phyloP scores from a whole-genome alignment of 2,113 vertebrate genomes.

The Entomyzon cyanotis region DNA sequence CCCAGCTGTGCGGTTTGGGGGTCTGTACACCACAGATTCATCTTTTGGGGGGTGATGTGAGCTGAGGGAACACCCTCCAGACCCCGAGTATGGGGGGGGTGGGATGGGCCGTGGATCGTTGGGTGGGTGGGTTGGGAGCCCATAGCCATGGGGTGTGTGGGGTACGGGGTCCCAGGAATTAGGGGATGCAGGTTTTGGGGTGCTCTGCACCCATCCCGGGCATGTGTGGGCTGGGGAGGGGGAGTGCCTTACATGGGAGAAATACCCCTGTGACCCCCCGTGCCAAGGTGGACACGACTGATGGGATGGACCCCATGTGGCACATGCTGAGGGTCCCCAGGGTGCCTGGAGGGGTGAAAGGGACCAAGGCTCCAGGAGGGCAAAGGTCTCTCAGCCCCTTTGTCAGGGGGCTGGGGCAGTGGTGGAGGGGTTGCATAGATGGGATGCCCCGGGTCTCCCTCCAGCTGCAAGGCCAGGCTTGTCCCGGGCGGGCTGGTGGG shows the following conservation, averaged over 20 bases:
- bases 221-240: not conserved
- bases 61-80: not conserved
- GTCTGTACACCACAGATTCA: not conserved
- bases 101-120: fast-evolving
- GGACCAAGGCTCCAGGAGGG: too few relatives aligned
- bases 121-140: not conserved
- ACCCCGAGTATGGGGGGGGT: fast-evolving
- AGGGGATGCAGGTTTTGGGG: not conserved
- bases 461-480: not conserved
- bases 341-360: not conserved
- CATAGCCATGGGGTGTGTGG: too few relatives aligned
- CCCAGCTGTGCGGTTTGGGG: not conserved
- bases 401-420: not conserved
- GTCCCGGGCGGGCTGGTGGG: not conserved
- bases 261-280: not conserved
- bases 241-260: too few relatives aligned
- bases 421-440: not conserved
- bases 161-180: not conserved
- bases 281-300: not conserved
- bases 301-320: too few relatives aligned
- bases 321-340: not conserved
- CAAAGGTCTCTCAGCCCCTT: not conserved
- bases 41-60: too few relatives aligned
- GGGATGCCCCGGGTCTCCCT: not conserved
- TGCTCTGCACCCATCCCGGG: not conserved